Evolutionary conservation across 2,888 invertebrate genomes (phyloP).

Genomic region (Philonicus albiceps): DNA sequence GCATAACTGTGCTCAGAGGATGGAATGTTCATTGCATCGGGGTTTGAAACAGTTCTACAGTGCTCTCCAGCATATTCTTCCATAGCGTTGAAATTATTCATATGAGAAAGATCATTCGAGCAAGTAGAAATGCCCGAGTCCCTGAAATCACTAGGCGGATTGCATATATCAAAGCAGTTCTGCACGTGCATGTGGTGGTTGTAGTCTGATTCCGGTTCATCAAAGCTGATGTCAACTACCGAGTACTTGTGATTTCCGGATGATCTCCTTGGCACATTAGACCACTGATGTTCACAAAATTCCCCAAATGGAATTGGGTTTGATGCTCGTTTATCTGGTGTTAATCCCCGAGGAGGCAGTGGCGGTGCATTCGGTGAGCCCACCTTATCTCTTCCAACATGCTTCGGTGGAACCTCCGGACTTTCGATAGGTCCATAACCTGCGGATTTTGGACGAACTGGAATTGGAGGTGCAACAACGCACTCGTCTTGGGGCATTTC

Average conservation of each 20-base stretch:
- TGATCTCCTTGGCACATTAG: background rate
- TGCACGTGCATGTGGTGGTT: slow-evolving; percentile 50
- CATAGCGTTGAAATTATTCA: slow-evolving; percentile 58
- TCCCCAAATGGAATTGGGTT: slow-evolving; percentile 62
- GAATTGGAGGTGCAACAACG: slow-evolving; percentile 68
- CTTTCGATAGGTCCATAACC: slow-evolving; percentile 64
- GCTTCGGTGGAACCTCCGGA: slow-evolving; percentile 66
- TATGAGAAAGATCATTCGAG: slow-evolving; percentile 58
- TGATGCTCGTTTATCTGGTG: slow-evolving; percentile 62
- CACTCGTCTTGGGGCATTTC: slow-evolving; percentile 35
- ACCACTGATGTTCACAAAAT: slow-evolving; percentile 54
- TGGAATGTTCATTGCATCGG: slow-evolving; percentile 45
- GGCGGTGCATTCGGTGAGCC: slow-evolving; percentile 73
- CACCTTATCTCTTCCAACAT: slow-evolving; percentile 57
- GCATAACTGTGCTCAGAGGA: background rate
- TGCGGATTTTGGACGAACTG: slow-evolving; percentile 69
- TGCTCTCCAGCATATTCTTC: slow-evolving; percentile 34
- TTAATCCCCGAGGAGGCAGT: slow-evolving; percentile 79
- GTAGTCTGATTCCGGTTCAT: slow-evolving; percentile 62
- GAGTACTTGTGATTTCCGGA: slow-evolving; percentile 61
- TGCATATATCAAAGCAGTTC: slow-evolving; percentile 43
- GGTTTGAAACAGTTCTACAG: slow-evolving; percentile 43
- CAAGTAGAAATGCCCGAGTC: slow-evolving; percentile 64
- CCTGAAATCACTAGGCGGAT: slow-evolving; percentile 60
- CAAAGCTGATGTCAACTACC: slow-evolving; percentile 65